Percentiles rank a stretch among this genome's conserved stretches.
phyloP scores from a whole-genome alignment of 2,888 invertebrate genomes.

The Eurytoma adleriae region DNA sequence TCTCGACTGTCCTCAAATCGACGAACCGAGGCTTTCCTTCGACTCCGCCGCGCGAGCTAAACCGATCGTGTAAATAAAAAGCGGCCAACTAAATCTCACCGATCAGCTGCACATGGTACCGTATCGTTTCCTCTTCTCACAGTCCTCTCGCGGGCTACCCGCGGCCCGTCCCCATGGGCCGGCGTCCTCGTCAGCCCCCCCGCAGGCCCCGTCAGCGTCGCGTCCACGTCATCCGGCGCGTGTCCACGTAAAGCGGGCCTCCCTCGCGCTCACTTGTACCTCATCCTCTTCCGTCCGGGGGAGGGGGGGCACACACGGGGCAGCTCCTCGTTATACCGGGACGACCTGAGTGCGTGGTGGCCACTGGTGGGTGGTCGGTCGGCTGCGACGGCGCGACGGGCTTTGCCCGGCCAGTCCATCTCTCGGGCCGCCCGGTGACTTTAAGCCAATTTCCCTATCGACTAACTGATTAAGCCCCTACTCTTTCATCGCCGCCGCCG shows the following conservation, averaged over 20 bases:
- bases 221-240: conserved; percentile 57
- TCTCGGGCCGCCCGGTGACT: conserved; percentile 63
- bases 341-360: background rate
- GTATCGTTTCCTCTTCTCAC: conserved; percentile 48
- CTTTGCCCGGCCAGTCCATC: conserved; percentile 30
- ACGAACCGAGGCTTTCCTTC: no score
- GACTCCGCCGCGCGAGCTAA: no score
- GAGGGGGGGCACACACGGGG: no score
- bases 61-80: background rate
- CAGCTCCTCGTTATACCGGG: background rate
- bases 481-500: conserved; percentile 65
- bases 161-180: background rate
- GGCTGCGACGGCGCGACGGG: conserved; percentile 9
- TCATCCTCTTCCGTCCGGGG: background rate
- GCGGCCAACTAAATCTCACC: conserved; percentile 59
- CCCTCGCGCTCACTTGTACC: background rate
- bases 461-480: conserved; percentile 76
- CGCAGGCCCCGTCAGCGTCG: background rate
- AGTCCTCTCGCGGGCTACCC: background rate
- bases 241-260: background rate
- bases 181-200: background rate
- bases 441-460: conserved; percentile 76
- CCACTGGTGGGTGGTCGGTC: background rate
- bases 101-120: conserved; percentile 71
- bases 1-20: no score